Conservation (phyloP, 2,888 invertebrate genomes). For the Xestia xanthographa region DNA sequence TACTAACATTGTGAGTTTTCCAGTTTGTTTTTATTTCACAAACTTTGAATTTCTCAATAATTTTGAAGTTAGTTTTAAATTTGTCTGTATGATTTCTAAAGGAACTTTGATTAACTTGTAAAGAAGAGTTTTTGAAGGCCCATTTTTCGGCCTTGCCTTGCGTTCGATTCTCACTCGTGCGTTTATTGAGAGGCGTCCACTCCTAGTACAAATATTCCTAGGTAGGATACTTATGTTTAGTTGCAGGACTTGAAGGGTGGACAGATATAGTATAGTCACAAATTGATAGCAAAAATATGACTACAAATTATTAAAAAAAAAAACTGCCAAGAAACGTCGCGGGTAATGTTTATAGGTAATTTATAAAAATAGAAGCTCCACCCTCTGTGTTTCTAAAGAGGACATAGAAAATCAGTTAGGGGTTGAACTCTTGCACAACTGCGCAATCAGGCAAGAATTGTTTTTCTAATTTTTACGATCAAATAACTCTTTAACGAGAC, state of each 20-base stretch:
- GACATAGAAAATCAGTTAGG: slow-evolving; percentile 44
- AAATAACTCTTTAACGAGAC: slow-evolving; percentile 6
- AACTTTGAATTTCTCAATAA: slow-evolving; percentile 10
- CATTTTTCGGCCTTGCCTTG: neutral
- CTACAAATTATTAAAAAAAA: neutral
- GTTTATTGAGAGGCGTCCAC: neutral
- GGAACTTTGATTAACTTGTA: neutral
- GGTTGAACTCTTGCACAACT: slow-evolving; percentile 45
- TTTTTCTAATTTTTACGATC: slow-evolving; percentile 11
- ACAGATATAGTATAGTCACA: neutral
- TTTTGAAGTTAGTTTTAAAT: neutral
- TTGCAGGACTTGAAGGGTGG: neutral
- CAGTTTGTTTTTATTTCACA: slow-evolving; percentile 22
- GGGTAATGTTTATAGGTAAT: neutral
- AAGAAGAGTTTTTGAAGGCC: neutral
- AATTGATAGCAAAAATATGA: neutral
- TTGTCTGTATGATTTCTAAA: neutral
- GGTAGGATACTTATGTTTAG: neutral
- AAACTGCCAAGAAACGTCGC: neutral
- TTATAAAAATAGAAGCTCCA: slow-evolving; percentile 23
- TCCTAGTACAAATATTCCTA: neutral
- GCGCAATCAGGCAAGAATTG: slow-evolving; percentile 21
- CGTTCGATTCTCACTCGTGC: neutral
- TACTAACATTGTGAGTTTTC: slow-evolving; percentile 5
- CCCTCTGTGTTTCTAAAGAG: slow-evolving; percentile 20